Evolutionary conservation across 1,140 invertebrate genomes (phyloP).

Genomic region (Drosophila miranda): DNA sequence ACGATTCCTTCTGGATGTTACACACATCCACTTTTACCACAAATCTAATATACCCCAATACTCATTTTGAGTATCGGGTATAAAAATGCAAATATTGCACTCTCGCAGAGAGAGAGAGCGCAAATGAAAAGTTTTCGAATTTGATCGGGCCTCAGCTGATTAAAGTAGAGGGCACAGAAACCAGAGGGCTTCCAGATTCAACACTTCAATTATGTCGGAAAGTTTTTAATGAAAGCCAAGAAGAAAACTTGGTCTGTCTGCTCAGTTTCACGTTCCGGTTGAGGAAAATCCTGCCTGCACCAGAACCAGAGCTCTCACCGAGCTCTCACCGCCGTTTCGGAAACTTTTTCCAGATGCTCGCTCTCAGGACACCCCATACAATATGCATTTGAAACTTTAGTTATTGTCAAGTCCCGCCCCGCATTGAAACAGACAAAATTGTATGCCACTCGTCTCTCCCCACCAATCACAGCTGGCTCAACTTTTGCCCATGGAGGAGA

Average conservation of each 20-base stretch:
- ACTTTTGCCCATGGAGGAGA: conserved; percentile 95
- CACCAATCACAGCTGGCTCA: conserved; percentile 89
- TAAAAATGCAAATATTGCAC: conserved; percentile 17
- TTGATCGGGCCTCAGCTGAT: conserved; percentile 25
- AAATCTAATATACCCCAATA: too few species aligned
- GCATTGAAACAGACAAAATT: conserved; percentile 32
- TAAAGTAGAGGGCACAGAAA: conserved; percentile 3
- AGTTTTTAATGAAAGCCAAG: conserved; percentile 37
- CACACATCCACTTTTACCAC: too few species aligned
- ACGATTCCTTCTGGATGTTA: too few species aligned
- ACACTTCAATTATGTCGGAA: conserved; percentile 45
- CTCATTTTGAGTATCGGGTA: too few species aligned
- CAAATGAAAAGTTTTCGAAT: conserved; percentile 37
- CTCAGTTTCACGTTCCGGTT: conserved; percentile 3
- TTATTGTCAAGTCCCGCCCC: conserved; percentile 35
- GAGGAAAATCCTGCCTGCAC: conserved; percentile 27
- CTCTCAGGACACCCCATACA: background rate
- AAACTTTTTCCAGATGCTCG: conserved; percentile 12
- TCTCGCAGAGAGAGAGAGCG: conserved; percentile 6
- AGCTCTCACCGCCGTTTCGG: conserved; percentile 13
- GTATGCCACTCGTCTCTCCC: conserved; percentile 5
- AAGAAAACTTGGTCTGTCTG: conserved; percentile 19
- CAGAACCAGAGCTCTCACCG: background rate
- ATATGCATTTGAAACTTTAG: conserved; percentile 14
- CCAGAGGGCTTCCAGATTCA: conserved; percentile 17